phyloP scores from a whole-genome alignment of 2,888 invertebrate genomes.

The Sclerodermus sp. region DNA sequence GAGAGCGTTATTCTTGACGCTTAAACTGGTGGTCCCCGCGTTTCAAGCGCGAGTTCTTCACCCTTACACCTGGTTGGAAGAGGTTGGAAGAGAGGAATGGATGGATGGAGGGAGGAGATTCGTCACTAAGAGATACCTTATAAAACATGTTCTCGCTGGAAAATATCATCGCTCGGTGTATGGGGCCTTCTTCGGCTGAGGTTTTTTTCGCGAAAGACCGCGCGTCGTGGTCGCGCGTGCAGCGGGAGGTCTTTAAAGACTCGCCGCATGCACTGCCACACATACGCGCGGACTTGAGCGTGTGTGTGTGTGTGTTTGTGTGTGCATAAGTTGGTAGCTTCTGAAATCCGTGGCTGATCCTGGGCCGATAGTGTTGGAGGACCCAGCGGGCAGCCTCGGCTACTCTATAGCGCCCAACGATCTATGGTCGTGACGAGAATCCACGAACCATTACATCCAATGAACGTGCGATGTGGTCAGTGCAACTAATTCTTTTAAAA shows the following conservation, averaged over 20 bases:
- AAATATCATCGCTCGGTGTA: too few relatives aligned
- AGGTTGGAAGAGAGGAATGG: too few relatives aligned
- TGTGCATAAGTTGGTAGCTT: conserved; percentile 52
- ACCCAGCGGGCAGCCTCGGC: conserved; percentile 48
- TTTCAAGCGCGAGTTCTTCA: too few relatives aligned
- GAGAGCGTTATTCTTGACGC: too few relatives aligned
- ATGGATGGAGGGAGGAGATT: too few relatives aligned
- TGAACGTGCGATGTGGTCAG: conserved; percentile 8
- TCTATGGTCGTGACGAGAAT: conserved; percentile 47
- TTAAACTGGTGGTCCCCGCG: too few relatives aligned
- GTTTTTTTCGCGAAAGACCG: conserved; percentile 20
- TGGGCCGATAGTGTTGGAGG: conserved; percentile 51
- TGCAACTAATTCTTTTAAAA: not conserved
- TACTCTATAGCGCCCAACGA: conserved; percentile 41
- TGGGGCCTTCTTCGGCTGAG: too few relatives aligned
- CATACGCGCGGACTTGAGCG: conserved; percentile 27
- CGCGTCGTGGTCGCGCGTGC: conserved; percentile 27
- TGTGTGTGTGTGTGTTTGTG: conserved; percentile 1
- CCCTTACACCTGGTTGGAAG: too few relatives aligned
- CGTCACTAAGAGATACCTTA: too few relatives aligned
- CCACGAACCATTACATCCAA: conserved; percentile 33
- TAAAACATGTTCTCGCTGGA: too few relatives aligned
- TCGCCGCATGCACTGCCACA: conserved; percentile 46
- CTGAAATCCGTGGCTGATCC: conserved; percentile 54
- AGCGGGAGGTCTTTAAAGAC: conserved; percentile 51